phyloP scores from a whole-genome alignment of 1,140 invertebrate species.

The Drosophila tsacasi region DNA sequence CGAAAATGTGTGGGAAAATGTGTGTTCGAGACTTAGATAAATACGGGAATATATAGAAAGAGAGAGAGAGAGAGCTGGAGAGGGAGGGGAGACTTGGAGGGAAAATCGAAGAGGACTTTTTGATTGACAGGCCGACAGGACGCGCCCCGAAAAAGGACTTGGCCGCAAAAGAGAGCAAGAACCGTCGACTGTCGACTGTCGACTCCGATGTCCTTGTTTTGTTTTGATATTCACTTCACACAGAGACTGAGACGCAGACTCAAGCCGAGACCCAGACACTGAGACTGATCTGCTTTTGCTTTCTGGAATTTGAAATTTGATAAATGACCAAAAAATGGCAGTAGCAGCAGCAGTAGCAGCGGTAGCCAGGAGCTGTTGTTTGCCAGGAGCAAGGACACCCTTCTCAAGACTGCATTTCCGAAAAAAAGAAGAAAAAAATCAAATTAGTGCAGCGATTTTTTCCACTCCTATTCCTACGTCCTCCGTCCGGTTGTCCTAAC shows the following conservation, averaged over 20 bases:
- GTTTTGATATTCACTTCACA: constrained; percentile 79
- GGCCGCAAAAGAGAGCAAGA: constrained; percentile 35
- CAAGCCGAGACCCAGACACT: constrained; percentile 1
- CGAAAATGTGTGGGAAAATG: constrained; percentile 38
- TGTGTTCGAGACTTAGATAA: neutral
- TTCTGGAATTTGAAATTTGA: constrained; percentile 79
- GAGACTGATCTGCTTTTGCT: constrained; percentile 69
- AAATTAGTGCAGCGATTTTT: constrained; percentile 77
- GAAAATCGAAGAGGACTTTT: constrained; percentile 53
- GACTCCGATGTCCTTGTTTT: constrained; percentile 66
- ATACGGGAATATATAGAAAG: neutral
- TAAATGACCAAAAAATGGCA: constrained; percentile 76
- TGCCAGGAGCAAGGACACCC: constrained; percentile 29
- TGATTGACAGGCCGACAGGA: constrained; percentile 76
- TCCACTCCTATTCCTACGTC: constrained; percentile 45
- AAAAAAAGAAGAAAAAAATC: constrained; percentile 36
- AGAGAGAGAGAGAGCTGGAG: neutral
- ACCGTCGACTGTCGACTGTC: neutral
- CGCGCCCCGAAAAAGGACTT: constrained; percentile 62
- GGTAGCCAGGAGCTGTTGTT: constrained; percentile 29
- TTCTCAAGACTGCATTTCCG: constrained; percentile 41
- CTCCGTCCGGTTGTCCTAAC: constrained; percentile 47
- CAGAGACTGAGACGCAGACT: constrained; percentile 11
- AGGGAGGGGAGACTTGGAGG: neutral
- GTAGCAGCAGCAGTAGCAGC: too few species aligned